Conservation (phyloP, 2,888 invertebrate genomes). For the Cerastoderma edule region DNA sequence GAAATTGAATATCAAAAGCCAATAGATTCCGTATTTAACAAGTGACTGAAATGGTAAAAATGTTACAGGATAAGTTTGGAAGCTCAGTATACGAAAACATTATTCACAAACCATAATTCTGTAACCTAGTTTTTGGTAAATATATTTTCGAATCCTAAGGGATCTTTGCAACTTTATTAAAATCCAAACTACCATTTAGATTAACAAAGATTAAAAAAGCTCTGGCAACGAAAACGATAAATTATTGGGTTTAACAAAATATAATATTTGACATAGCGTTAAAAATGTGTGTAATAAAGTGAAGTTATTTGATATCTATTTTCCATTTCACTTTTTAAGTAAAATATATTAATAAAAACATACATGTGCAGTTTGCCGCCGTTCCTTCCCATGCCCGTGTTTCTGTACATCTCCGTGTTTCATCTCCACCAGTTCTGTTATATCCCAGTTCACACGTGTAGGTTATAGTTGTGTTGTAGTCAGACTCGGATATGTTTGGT, state of each 20-base stretch:
- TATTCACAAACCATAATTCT: no score
- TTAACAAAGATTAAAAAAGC: no score
- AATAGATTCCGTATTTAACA: no score
- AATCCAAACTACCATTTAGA: no score
- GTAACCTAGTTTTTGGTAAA: no score
- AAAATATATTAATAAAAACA: conserved; percentile 8
- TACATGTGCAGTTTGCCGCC: conserved; percentile 52
- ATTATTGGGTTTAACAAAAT: not conserved
- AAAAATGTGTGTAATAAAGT: not conserved
- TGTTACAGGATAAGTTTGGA: no score
- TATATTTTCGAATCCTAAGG: no score
- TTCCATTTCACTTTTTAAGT: not conserved
- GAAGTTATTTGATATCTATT: not conserved
- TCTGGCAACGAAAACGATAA: no score
- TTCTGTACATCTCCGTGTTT: conserved; percentile 41
- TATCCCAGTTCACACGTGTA: conserved; percentile 38
- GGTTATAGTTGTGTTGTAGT: conserved; percentile 20
- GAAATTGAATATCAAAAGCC: no score
- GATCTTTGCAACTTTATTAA: no score
- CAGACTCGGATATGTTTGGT: conserved; percentile 21
- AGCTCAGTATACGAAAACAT: no score
- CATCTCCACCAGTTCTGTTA: conserved; percentile 51
- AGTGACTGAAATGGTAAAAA: no score
- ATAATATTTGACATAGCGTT: not conserved
- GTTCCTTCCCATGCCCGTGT: conserved; percentile 31